phyloP scores from a whole-genome alignment of 2,888 invertebrate species.

The Hesperia comma region DNA sequence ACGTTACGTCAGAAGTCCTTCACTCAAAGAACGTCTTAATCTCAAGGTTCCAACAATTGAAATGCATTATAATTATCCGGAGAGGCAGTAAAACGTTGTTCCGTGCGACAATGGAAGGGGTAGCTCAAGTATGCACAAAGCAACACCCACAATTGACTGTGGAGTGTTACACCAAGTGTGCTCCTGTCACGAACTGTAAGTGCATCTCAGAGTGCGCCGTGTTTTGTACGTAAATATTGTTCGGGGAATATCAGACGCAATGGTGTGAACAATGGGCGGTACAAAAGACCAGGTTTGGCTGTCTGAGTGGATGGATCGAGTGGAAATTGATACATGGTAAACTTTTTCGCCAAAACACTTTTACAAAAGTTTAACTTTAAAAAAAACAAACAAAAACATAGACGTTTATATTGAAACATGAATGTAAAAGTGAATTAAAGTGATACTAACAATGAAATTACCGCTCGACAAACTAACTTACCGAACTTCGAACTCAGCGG shows the following conservation, averaged over 20 bases:
- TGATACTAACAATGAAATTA: too few species aligned
- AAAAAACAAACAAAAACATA: too few species aligned
- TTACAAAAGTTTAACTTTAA: too few species aligned
- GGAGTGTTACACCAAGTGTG: constrained; percentile 59
- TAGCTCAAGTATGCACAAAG: constrained; percentile 61
- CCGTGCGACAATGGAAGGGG: constrained; percentile 48
- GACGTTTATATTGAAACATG: too few species aligned
- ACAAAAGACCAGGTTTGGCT: constrained; percentile 24
- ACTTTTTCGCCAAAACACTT: too few species aligned
- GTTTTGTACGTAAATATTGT: constrained; percentile 63
- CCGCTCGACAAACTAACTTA: too few species aligned
- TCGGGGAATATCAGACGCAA: constrained; percentile 41
- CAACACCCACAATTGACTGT: constrained; percentile 62
- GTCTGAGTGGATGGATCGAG: constrained; percentile 23
- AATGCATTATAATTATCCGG: constrained; percentile 33
- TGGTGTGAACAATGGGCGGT: constrained; percentile 32
- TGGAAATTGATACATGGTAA: constrained; percentile 6
- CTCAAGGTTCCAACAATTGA: constrained; percentile 15
- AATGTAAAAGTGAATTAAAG: too few species aligned
- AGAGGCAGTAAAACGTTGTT: constrained; percentile 29
- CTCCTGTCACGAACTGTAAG: constrained; percentile 56
- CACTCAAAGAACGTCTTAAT: constrained; percentile 13
- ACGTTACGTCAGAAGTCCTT: neutral
- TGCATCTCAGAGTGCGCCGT: constrained; percentile 51
- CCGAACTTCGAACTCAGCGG: too few species aligned